Percentiles rank a stretch among this genome's conserved stretches.
These are phyloP conservation scores for Aulostomus chinensis DNA, from an alignment of 2,797 vertebrate genomes.

Conservation along the genomic window DNA sequence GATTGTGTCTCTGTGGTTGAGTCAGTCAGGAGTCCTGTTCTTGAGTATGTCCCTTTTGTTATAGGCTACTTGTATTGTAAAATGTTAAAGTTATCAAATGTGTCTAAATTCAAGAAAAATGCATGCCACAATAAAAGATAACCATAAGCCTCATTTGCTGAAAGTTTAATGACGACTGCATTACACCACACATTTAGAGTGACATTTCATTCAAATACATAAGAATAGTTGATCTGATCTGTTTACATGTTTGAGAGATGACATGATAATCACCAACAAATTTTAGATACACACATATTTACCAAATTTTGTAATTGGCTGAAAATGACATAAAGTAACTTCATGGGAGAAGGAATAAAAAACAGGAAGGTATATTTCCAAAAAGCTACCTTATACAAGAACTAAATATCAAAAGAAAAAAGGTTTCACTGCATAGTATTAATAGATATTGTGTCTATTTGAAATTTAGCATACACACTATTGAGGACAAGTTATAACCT, in stretches of 20 bases:
- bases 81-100: constrained; percentile 5
- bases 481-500: neutral
- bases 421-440: constrained; percentile 5
- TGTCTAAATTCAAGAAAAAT: constrained; percentile 2
- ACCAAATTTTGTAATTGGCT: constrained; percentile 11
- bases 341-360: constrained; percentile 2
- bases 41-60: constrained; percentile 1
- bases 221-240: constrained; percentile 6
- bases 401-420: too few relatives aligned
- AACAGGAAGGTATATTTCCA: constrained; percentile 2
- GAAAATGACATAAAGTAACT: constrained; percentile 1
- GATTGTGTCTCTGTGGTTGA: constrained; percentile 4
- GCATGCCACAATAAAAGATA: constrained; percentile 4
- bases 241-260: too few relatives aligned
- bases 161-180: constrained; percentile 4
- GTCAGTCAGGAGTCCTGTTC: constrained; percentile 10
- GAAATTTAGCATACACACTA: too few relatives aligned
- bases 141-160: constrained; percentile 9
- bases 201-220: constrained; percentile 5
- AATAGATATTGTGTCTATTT: neutral
- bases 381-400: too few relatives aligned
- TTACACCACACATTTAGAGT: constrained; percentile 7
- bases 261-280: constrained; percentile 10
- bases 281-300: constrained; percentile 20
- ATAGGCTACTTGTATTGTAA: constrained; percentile 6